A percentile compares a stretch with the other conserved stretches of the same genome.
Evolutionary conservation across 2,888 invertebrate genomes (phyloP).

Genomic region (Matsumyia berberina): DNA sequence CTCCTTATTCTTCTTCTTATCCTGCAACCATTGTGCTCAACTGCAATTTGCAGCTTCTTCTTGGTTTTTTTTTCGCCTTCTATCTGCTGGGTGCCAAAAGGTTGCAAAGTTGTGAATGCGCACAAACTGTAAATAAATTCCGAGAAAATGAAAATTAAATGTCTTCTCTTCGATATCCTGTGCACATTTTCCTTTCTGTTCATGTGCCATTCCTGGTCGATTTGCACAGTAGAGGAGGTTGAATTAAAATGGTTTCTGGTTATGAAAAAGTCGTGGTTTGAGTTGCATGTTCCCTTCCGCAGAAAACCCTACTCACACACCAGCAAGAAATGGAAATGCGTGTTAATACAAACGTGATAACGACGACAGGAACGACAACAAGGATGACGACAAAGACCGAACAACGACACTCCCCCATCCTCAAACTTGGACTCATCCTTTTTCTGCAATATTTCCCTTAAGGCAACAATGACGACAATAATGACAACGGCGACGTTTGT

Average conservation of each 20-base stretch:
- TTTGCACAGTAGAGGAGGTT: not conserved
- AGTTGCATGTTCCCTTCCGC: constrained; percentile 2
- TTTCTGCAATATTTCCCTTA: constrained; percentile 16
- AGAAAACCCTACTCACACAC: no score
- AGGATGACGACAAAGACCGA: constrained; percentile 12
- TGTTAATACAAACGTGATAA: constrained; percentile 38
- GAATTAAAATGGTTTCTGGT: not conserved
- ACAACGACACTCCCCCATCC: not conserved
- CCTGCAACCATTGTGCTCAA: constrained; percentile 29
- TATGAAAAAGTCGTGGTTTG: constrained; percentile 15
- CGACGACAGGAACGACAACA: not conserved
- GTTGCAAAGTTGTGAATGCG: constrained; percentile 27
- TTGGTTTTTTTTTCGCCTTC: not conserved
- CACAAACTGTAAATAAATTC: constrained; percentile 22
- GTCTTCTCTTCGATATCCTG: constrained; percentile 16
- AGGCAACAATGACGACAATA: not conserved
- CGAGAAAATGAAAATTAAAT: constrained; percentile 37
- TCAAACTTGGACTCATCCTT: not conserved
- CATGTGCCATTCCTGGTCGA: not conserved
- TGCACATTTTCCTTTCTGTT: not conserved
- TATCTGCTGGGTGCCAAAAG: constrained; percentile 9
- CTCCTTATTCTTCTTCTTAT: constrained; percentile 8
- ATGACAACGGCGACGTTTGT: constrained; percentile 19
- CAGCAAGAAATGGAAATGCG: constrained; percentile 1
- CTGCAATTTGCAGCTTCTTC: constrained; percentile 33